Conservation (phyloP, 2,113 vertebrate species). For the Variabilichromis moorii region DNA sequence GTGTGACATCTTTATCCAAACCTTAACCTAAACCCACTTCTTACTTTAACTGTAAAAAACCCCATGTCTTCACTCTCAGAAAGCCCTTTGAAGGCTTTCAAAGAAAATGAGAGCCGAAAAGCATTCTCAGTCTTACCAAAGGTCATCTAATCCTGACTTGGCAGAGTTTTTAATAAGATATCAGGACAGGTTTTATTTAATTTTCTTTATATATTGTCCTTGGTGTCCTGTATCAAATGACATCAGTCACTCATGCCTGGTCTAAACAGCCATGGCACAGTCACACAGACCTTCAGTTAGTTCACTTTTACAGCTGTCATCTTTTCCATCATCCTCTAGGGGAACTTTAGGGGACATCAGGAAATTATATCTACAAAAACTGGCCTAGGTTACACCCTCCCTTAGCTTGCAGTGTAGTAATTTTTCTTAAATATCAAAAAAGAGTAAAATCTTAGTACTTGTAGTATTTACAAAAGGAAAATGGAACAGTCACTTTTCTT, state of each 20-base stretch:
- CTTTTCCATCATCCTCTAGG: not conserved
- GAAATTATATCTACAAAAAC: not conserved
- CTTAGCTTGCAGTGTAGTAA: not conserved
- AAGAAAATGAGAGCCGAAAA: not conserved
- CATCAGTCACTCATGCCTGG: not conserved
- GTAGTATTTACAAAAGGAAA: not conserved
- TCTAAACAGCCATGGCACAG: not conserved
- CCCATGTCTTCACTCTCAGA: not conserved
- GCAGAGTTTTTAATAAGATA: not conserved
- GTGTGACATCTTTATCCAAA: not conserved
- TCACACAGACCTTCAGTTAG: not conserved
- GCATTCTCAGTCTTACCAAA: not conserved
- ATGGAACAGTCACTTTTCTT: not conserved
- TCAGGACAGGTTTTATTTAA: not conserved
- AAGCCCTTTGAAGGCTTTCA: not conserved
- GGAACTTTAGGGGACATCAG: not conserved
- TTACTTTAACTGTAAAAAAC: not conserved
- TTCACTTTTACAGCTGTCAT: not conserved
- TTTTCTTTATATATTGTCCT: not conserved
- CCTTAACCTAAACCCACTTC: not conserved
- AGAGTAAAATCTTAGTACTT: not conserved
- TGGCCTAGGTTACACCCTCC: not conserved
- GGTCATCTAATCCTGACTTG: not conserved
- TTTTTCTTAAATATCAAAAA: not conserved
- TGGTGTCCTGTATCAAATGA: not conserved